phyloP scores from a whole-genome alignment of 1,140 invertebrate species.

The Dinothrombium tinctorium region DNA sequence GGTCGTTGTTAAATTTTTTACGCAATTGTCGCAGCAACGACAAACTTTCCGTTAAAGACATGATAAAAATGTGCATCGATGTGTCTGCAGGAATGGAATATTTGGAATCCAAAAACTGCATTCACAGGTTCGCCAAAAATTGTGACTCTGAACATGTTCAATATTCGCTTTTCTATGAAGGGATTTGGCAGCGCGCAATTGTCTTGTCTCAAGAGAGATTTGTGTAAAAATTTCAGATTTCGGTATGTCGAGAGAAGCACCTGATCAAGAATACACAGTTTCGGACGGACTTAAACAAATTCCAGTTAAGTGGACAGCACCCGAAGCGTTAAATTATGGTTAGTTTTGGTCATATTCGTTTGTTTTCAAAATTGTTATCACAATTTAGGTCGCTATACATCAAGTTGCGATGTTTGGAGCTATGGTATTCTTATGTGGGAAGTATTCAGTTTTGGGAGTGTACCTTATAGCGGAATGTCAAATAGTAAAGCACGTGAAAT shows the following conservation, averaged over 20 bases:
- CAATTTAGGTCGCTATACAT: slow-evolving; percentile 67
- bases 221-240: slow-evolving; percentile 92
- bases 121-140: slow-evolving; percentile 47
- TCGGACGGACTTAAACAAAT: slow-evolving; percentile 95
- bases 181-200: slow-evolving; percentile 87
- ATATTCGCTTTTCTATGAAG: too few species aligned
- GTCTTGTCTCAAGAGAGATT: slow-evolving; percentile 58
- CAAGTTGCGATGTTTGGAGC: too few species aligned
- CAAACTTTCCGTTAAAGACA: slow-evolving; percentile 19
- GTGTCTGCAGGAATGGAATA: slow-evolving; percentile 85
- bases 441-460: too few species aligned
- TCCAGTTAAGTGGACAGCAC: slow-evolving; percentile 92
- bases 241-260: slow-evolving; percentile 77
- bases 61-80: slow-evolving; percentile 65
- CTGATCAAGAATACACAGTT: slow-evolving; percentile 81
- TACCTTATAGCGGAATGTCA: too few species aligned
- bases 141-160: not conserved
- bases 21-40: too few species aligned
- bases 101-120: slow-evolving; percentile 83
- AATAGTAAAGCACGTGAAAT: slow-evolving; percentile 75
- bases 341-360: slow-evolving; percentile 91
- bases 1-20: too few species aligned
- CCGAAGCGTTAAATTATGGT: slow-evolving; percentile 87
- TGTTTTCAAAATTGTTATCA: slow-evolving; percentile 89
- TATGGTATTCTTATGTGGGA: too few species aligned